Conservation (phyloP, 2,888 invertebrate species). For the Leptothorax acervorum region DNA sequence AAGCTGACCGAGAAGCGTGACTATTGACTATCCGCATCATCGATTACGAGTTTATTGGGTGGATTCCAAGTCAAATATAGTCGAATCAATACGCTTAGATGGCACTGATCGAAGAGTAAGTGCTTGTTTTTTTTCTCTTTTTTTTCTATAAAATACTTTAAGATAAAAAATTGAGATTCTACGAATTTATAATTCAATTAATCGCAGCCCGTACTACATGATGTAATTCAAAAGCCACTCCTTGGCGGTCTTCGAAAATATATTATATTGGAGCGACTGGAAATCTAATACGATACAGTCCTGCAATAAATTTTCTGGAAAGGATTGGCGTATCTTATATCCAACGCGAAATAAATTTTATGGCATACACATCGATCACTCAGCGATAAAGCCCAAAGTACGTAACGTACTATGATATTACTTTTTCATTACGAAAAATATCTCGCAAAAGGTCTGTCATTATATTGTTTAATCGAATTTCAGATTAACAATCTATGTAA, state of each 20-base stretch:
- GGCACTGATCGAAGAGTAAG: slow-evolving; percentile 89
- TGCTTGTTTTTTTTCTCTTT: not conserved
- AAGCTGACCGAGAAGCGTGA: slow-evolving; percentile 94
- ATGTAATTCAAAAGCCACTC: slow-evolving; percentile 92
- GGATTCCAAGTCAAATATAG: slow-evolving; percentile 90
- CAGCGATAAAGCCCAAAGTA: slow-evolving; percentile 87
- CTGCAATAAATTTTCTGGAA: slow-evolving; percentile 92
- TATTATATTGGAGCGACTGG: slow-evolving; percentile 97
- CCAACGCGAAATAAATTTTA: slow-evolving; percentile 87
- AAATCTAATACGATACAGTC: slow-evolving; percentile 89
- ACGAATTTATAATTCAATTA: not conserved
- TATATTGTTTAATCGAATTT: slow-evolving; percentile 32
- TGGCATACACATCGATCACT: slow-evolving; percentile 92
- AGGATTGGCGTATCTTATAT: slow-evolving; percentile 87
- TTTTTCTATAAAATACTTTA: not conserved
- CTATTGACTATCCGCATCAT: slow-evolving; percentile 92
- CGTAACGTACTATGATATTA: not conserved
- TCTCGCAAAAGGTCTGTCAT: not conserved
- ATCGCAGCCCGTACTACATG: slow-evolving; percentile 86
- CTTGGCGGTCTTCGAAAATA: slow-evolving; percentile 94
- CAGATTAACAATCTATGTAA: slow-evolving; percentile 88
- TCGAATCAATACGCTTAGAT: slow-evolving; percentile 89
- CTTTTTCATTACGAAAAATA: not conserved
- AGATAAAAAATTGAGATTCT: not conserved
- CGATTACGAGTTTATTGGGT: slow-evolving; percentile 97